Base-by-base conservation (phyloP, 2,113 vertebrate species). In the Pangasianodon hypophthalmus region DNA sequence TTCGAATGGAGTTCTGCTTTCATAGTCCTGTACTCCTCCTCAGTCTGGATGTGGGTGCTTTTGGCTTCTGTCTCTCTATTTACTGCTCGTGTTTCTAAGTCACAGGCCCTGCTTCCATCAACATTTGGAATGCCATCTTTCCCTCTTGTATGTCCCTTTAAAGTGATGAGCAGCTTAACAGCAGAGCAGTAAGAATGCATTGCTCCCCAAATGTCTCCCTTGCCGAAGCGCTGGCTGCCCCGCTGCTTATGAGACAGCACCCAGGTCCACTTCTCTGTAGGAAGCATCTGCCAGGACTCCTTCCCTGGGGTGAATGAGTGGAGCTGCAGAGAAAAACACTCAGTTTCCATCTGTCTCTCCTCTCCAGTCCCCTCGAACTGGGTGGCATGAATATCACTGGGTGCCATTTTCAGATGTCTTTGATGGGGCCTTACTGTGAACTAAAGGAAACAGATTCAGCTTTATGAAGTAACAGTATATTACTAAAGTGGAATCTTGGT, bases 1-100 rank as follows among this genome's bases (percentile, higher is more conserved):
- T 98, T 98, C 67, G 97, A 96, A 80, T 98, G 96, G 14, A 98
- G 95, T 48, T 95, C 95, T 2, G 96, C 96, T 92, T 95, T 96
- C 7, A 93, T 90, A 41, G 87, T 94, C 87, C 83, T 94, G 46
- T 95, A 94, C 73, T 97, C 96, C 18, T 85, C 60, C 8, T 84
- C 90, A 10, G 94, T 93, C 8, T 92, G 88, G 41, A 81, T 26
- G 8, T 10, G 1, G 90, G 94, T 24, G 54, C 90, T 84, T 54
- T 62, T 89, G 86, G 60, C 89, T 64, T 92, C 93, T 58, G 89
- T 89, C 0, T n/a, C 64, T 52, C 9, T 24, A 54, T 24, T 52
- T 26, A 91, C 84, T 19, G 89, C 21, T 62, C 58, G 48, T 54
- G 87, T 16, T 86, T 56, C 46, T 44, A 85, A 62, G 64, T 77